These are phyloP conservation scores for Myotis planiceps DNA, from an alignment of 2,797 vertebrate genomes.

Conservation along the genomic window DNA sequence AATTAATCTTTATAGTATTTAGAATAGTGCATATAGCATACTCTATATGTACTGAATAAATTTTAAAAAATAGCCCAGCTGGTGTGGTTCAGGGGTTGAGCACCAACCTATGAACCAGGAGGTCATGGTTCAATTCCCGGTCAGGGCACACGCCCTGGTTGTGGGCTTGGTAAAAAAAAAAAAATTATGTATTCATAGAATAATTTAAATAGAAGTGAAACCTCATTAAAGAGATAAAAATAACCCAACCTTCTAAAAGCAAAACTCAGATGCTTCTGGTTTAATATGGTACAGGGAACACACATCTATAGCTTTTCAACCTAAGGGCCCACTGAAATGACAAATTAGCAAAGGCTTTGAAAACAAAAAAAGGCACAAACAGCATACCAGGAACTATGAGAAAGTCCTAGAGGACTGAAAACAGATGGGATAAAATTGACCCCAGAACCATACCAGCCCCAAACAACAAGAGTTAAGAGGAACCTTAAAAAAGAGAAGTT, in stretches of 20 bases:
- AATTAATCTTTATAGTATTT: not conserved
- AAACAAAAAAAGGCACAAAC: not conserved
- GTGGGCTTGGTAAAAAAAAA: too few relatives aligned
- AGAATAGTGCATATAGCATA: not conserved
- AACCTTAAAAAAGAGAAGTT: slow-evolving; percentile 2
- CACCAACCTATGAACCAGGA: too few relatives aligned
- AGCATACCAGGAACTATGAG: not conserved
- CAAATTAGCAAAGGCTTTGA: slow-evolving; percentile 30
- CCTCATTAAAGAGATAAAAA: slow-evolving; percentile 19
- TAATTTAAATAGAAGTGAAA: slow-evolving; percentile 7
- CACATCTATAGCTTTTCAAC: not conserved
- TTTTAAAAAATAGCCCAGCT: not conserved
- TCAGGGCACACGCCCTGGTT: too few relatives aligned
- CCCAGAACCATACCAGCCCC: not conserved
- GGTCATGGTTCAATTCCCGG: too few relatives aligned
- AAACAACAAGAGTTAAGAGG: not conserved
- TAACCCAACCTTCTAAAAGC: slow-evolving; percentile 7
- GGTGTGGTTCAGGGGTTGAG: too few relatives aligned
- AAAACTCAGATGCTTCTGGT: not conserved
- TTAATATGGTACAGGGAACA: not conserved
- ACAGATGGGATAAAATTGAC: slow-evolving; percentile 7
- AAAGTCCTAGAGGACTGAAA: not conserved
- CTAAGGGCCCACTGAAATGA: not conserved
- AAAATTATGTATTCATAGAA: not conserved
- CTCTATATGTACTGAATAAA: not conserved